These are phyloP conservation scores for Onychomys torridus DNA, from an alignment of 2,797 vertebrate genomes.

Conservation along the genomic window DNA sequence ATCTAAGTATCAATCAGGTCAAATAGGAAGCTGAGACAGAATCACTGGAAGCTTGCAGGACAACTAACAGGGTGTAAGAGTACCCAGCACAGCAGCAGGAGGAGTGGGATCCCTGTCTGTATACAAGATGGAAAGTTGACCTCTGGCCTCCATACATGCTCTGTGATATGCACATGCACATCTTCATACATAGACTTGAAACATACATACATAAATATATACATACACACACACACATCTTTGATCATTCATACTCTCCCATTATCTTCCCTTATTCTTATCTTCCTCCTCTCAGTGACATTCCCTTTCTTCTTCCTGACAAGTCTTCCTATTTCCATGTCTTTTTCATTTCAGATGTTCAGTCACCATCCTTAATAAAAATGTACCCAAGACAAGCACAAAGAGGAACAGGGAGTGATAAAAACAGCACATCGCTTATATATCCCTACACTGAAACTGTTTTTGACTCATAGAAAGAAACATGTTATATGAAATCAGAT, in stretches of 20 bases:
- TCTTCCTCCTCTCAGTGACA: background rate
- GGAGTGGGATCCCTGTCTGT: background rate
- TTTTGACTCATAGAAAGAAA: background rate
- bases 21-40: background rate
- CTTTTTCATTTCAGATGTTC: background rate
- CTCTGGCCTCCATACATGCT: background rate
- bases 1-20: background rate
- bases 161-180: background rate
- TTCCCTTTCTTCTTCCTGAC: background rate
- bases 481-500: background rate
- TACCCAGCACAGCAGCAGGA: background rate
- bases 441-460: background rate
- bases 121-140: background rate
- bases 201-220: background rate
- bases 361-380: background rate
- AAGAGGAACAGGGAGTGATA: background rate
- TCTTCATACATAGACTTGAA: background rate
- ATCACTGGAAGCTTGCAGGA: background rate
- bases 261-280: background rate
- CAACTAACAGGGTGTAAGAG: background rate
- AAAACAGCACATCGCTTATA: background rate
- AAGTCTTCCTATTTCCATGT: background rate
- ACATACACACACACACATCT: background rate
- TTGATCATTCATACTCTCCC: background rate
- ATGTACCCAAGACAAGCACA: background rate